A percentile compares a stretch with the other conserved stretches of the same genome.
phyloP scores from a whole-genome alignment of 2,113 vertebrate species.

The Larimichthys crocea region DNA sequence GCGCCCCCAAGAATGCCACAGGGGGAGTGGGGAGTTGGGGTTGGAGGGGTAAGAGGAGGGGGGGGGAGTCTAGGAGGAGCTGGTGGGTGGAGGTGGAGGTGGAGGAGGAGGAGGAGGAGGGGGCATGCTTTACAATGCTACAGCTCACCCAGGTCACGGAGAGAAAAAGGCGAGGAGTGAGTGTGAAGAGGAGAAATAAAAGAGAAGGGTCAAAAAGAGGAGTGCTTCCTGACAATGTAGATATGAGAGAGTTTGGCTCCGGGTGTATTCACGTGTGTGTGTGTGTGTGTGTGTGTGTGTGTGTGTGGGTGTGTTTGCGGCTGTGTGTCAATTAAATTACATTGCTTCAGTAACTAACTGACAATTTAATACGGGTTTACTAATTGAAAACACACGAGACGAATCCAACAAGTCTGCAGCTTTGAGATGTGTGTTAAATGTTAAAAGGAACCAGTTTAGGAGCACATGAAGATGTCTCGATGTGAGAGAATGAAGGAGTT shows the following conservation, averaged over 20 bases:
- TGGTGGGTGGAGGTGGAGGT: slow-evolving; percentile 27
- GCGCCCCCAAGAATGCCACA: slow-evolving; percentile 77
- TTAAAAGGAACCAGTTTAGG: no score
- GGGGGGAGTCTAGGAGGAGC: slow-evolving; percentile 57
- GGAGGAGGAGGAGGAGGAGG: neutral
- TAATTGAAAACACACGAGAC: neutral
- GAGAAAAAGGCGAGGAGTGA: slow-evolving; percentile 63
- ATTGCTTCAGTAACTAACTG: neutral
- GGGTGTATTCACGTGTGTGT: slow-evolving; percentile 27
- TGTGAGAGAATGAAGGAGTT: neutral
- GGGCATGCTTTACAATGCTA: slow-evolving; percentile 59
- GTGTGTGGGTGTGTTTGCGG: slow-evolving; percentile 27
- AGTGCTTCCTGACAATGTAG: slow-evolving; percentile 67
- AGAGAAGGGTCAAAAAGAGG: slow-evolving; percentile 57
- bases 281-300: slow-evolving; percentile 12
- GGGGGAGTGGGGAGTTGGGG: slow-evolving; percentile 69
- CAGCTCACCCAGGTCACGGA: slow-evolving; percentile 64
- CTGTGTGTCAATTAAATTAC: slow-evolving; percentile 5
- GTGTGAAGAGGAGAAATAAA: slow-evolving; percentile 69
- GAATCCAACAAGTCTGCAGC: neutral
- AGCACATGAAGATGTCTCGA: neutral
- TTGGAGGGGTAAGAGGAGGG: slow-evolving; percentile 29
- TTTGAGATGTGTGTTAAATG: neutral
- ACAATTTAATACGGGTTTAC: neutral
- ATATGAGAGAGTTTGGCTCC: slow-evolving; percentile 44